These are phyloP conservation scores for Cinara cedri DNA, from an alignment of 2,888 invertebrate genomes.

Conservation along the genomic window DNA sequence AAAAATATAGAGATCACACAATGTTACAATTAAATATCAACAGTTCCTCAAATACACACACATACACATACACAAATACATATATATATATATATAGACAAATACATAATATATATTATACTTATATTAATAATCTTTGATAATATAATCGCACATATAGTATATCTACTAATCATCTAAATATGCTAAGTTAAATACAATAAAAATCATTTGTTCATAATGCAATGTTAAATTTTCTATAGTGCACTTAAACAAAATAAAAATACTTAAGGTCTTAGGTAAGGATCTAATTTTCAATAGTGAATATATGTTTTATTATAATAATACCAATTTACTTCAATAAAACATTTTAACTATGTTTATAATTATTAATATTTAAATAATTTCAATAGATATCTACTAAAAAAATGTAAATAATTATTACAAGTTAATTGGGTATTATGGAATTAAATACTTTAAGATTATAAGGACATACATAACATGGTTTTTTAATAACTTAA, in stretches of 20 bases:
- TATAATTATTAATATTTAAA: too few relatives aligned
- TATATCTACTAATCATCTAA: background rate
- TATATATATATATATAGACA: too few relatives aligned
- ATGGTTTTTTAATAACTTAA: slow-evolving; percentile 5
- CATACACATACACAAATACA: too few relatives aligned
- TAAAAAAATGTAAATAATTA: slow-evolving; percentile 24
- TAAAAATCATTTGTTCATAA: slow-evolving; percentile 16
- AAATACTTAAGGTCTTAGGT: background rate
- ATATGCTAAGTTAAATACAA: background rate
- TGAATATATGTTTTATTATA: slow-evolving; percentile 1
- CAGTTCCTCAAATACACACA: background rate
- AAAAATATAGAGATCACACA: too few relatives aligned
- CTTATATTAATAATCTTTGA: background rate
- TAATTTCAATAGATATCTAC: background rate
- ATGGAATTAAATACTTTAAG: too few relatives aligned
- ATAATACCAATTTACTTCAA: slow-evolving; percentile 29
- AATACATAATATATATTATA: too few relatives aligned
- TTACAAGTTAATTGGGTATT: too few relatives aligned
- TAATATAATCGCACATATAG: background rate
- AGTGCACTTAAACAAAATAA: background rate
- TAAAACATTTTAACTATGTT: slow-evolving; percentile 20
- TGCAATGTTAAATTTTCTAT: background rate
- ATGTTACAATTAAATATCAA: background rate
- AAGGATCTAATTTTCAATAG: background rate
- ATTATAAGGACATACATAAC: background rate